Percentiles rank a stretch among this genome's conserved stretches.
These are phyloP conservation scores for Climacteris rufus DNA, from an alignment of 2,113 vertebrate species.

Conservation along the genomic window DNA sequence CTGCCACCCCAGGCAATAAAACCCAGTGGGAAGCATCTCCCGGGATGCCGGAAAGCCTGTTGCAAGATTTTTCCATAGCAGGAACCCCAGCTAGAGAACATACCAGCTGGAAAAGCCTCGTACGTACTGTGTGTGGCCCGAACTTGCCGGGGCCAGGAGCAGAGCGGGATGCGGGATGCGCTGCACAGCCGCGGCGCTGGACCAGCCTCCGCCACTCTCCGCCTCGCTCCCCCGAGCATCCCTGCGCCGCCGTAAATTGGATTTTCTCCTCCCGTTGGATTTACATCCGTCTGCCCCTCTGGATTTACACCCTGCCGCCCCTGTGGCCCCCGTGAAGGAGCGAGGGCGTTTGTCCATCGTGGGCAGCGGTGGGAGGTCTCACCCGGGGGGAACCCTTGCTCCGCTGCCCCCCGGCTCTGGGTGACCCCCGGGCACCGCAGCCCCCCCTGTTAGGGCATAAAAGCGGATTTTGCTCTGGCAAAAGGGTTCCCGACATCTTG, in stretches of 20 bases:
- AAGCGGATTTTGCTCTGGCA: background rate
- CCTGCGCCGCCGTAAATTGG: background rate
- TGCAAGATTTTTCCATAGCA: background rate
- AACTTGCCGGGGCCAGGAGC: background rate
- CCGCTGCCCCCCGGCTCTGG: background rate
- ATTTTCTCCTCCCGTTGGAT: background rate
- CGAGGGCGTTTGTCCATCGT: background rate
- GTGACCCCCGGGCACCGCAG: background rate
- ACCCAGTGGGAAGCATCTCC: background rate
- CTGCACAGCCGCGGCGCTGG: background rate
- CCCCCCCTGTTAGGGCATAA: background rate
- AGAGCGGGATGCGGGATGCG: background rate
- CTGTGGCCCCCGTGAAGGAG: background rate
- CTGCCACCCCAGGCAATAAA: background rate
- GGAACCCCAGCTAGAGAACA: background rate
- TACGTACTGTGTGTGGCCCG: background rate
- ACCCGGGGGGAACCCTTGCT: background rate
- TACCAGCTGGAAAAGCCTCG: accelerated
- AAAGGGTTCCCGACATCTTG: background rate
- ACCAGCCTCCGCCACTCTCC: background rate
- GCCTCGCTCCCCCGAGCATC: background rate
- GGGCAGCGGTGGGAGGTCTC: background rate
- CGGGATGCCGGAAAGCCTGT: background rate
- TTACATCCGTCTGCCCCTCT: background rate
- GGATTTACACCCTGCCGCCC: background rate